Conservation (phyloP, 2,888 invertebrate genomes). For the Petrolisthes cinctipes region DNA sequence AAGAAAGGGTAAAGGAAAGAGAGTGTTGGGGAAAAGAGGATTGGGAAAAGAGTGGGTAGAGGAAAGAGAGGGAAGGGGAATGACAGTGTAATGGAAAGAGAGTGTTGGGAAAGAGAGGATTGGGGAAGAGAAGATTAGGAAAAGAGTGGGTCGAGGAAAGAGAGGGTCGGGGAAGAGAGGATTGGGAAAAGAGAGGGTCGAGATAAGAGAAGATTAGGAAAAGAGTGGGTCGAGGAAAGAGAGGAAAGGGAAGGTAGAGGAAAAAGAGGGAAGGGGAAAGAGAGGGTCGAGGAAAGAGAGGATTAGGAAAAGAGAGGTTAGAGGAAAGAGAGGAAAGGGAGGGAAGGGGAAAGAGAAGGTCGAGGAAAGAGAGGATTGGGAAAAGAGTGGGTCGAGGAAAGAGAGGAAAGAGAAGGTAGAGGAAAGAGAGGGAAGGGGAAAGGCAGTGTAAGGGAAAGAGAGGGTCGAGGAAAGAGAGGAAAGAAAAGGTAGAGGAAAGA, state of each 20-base stretch:
- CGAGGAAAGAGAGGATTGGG: not conserved
- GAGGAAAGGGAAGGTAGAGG: not conserved
- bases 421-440: not conserved
- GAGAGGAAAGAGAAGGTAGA: not conserved
- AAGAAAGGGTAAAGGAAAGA: not conserved
- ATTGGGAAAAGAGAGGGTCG: not conserved
- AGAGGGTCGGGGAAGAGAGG: not conserved
- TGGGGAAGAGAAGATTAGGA: no score
- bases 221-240: no score
- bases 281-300: not conserved
- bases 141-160: not conserved
- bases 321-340: no score
- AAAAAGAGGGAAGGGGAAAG: not conserved
- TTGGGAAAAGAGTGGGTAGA: no score
- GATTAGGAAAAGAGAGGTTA: not conserved
- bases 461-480: no score
- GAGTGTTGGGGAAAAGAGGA: not conserved
- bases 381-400: not conserved
- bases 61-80: not conserved
- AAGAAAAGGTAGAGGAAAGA: no score
- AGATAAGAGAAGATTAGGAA: no score
- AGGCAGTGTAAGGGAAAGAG: not conserved
- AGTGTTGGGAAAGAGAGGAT: no score
- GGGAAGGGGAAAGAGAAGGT: not conserved
- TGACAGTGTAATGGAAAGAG: not conserved